Evolutionary conservation across 2,797 vertebrate species (phyloP).

Genomic region (Phataginus tetradactyla): DNA sequence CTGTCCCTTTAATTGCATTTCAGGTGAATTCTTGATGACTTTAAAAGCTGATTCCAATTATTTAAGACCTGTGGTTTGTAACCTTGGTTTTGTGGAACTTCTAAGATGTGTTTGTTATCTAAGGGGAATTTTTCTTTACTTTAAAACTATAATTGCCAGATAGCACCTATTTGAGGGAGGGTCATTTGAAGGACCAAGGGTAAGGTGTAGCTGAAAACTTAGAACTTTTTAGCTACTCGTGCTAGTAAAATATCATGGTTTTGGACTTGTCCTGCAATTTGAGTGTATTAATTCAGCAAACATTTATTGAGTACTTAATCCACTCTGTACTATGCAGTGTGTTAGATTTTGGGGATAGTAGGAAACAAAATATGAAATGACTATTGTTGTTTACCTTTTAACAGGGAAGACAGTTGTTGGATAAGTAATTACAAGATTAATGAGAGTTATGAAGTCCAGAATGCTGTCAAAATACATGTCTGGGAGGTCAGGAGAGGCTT

Average conservation of each 20-base stretch:
- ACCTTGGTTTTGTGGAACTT: slow-evolving; percentile 45
- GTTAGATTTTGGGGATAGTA: slow-evolving; percentile 15
- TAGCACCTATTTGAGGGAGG: not conserved
- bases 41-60: slow-evolving; percentile 23
- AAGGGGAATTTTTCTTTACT: not conserved
- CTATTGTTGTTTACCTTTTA: not conserved
- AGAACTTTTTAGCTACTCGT: slow-evolving; percentile 16
- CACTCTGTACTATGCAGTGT: not conserved
- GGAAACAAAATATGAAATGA: slow-evolving; percentile 2
- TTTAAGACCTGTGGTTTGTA: slow-evolving; percentile 31
- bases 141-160: slow-evolving; percentile 15
- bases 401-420: slow-evolving; percentile 39
- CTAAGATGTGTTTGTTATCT: not conserved
- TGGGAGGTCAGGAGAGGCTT: slow-evolving; percentile 17
- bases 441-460: not conserved
- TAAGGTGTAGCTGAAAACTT: slow-evolving; percentile 35
- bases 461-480: not conserved
- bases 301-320: not conserved
- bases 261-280: not conserved
- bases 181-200: not conserved
- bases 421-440: slow-evolving; percentile 4
- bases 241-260: not conserved
- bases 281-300: not conserved
- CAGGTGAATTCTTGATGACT: slow-evolving; percentile 19
- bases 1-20: slow-evolving; percentile 21